Percentiles rank a stretch among this genome's conserved stretches.
These are phyloP conservation scores for Oscheius sp. DNA, from an alignment of 2,888 invertebrate species.

Conservation along the genomic window DNA sequence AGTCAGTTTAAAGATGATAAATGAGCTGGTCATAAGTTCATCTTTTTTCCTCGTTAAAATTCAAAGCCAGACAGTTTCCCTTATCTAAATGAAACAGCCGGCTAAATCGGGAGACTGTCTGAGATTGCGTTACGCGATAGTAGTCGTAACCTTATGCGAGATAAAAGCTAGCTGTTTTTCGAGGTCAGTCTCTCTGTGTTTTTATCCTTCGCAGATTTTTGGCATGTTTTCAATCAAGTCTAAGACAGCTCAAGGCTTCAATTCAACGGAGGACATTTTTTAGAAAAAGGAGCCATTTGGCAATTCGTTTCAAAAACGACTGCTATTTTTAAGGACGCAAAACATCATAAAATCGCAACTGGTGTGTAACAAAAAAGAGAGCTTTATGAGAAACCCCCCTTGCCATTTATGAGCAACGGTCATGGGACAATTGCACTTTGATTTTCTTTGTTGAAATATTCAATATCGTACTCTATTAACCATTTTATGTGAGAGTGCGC, in stretches of 20 bases:
- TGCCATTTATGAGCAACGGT: too few relatives aligned
- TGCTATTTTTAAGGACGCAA: too few relatives aligned
- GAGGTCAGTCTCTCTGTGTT: constrained; percentile 14
- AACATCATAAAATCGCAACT: too few relatives aligned
- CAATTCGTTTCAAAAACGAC: too few relatives aligned
- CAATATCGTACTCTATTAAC: neutral
- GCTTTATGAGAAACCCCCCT: too few relatives aligned
- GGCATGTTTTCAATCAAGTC: neutral
- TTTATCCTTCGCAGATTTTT: neutral
- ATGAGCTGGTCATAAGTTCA: too few relatives aligned
- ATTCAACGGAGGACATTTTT: too few relatives aligned
- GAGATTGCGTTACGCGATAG: constrained; percentile 22
- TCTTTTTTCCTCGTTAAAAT: too few relatives aligned
- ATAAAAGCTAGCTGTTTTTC: constrained; percentile 2
- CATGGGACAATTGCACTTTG: too few relatives aligned
- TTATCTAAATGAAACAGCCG: constrained; percentile 6
- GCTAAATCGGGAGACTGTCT: constrained; percentile 14
- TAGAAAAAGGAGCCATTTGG: too few relatives aligned
- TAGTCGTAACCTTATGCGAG: constrained; percentile 6
- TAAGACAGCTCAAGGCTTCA: neutral
- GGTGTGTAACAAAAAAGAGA: too few relatives aligned
- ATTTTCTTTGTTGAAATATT: too few relatives aligned
- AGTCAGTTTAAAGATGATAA: neutral
- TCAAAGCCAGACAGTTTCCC: constrained; percentile 2
- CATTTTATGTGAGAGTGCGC: neutral